These are phyloP conservation scores for Acrobasis repandana DNA, from an alignment of 2,888 invertebrate species.

Conservation along the genomic window DNA sequence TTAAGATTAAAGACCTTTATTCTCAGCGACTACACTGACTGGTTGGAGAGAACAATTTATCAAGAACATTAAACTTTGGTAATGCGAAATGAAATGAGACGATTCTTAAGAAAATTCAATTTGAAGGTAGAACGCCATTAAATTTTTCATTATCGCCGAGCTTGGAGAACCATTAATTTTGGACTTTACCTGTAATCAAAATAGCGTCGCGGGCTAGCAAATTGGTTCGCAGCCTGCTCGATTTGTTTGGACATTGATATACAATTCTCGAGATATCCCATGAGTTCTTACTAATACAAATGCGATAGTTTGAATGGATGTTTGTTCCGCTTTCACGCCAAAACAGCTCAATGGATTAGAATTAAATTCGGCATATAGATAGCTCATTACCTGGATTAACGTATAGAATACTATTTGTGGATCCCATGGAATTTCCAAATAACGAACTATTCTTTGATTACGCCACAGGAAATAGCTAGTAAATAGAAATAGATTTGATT, in stretches of 20 bases:
- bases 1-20: neutral
- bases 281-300: too few relatives aligned
- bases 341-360: too few relatives aligned
- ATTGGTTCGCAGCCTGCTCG: constrained; percentile 61
- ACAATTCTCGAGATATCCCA: too few relatives aligned
- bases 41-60: constrained; percentile 38
- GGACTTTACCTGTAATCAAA: constrained; percentile 61
- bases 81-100: constrained; percentile 47
- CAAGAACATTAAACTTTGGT: constrained; percentile 39
- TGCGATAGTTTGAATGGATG: too few relatives aligned
- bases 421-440: too few relatives aligned
- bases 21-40: neutral
- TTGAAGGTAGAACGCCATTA: constrained; percentile 54
- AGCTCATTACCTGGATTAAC: too few relatives aligned
- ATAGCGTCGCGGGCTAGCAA: constrained; percentile 49
- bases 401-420: too few relatives aligned
- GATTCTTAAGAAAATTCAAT: constrained; percentile 60
- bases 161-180: constrained; percentile 59
- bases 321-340: too few relatives aligned
- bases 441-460: too few relatives aligned
- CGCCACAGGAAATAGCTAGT: too few relatives aligned
- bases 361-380: too few relatives aligned
- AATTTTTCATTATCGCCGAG: constrained; percentile 68
- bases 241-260: constrained; percentile 42
- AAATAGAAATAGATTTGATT: too few relatives aligned